A percentile compares a stretch with the other conserved stretches of the same genome.
Conservation (phyloP, 2,797 vertebrate species). For the Simalia tracyae region DNA sequence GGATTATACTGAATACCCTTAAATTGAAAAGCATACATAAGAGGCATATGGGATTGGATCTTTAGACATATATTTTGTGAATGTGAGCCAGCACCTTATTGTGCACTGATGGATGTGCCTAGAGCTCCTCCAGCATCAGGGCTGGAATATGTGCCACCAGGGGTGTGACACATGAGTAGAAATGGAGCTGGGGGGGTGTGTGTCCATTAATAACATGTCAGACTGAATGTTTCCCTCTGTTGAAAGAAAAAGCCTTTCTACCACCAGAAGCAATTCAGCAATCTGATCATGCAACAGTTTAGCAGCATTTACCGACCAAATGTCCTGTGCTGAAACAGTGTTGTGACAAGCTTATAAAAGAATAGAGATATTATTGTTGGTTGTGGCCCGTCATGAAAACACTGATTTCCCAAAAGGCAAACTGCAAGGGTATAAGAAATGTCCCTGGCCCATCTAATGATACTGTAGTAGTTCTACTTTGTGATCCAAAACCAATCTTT, state of each 20-base stretch:
- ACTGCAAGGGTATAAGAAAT: too few relatives aligned
- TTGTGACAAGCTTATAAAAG: too few relatives aligned
- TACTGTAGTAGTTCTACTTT: too few relatives aligned
- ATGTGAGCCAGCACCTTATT: not conserved
- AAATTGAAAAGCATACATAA: not conserved
- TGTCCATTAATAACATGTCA: too few relatives aligned
- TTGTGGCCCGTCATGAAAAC: too few relatives aligned
- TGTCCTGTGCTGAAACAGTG: not conserved
- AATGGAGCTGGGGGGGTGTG: not conserved
- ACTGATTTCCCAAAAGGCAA: too few relatives aligned
- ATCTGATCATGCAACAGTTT: not conserved
- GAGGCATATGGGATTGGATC: not conserved
- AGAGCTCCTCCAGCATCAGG: not conserved
- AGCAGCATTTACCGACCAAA: not conserved
- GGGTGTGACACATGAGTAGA: too few relatives aligned
- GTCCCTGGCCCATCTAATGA: too few relatives aligned
- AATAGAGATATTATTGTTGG: too few relatives aligned
- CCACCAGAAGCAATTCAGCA: not conserved
- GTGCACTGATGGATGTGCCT: not conserved
- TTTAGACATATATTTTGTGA: not conserved
- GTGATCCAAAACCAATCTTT: too few relatives aligned
- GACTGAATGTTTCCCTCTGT: not conserved
- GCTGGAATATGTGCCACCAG: too few relatives aligned
- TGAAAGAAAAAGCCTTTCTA: not conserved
- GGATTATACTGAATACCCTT: too few relatives aligned